These are phyloP conservation scores for Brenthis hecate DNA, from an alignment of 2,888 invertebrate genomes.

Conservation along the genomic window DNA sequence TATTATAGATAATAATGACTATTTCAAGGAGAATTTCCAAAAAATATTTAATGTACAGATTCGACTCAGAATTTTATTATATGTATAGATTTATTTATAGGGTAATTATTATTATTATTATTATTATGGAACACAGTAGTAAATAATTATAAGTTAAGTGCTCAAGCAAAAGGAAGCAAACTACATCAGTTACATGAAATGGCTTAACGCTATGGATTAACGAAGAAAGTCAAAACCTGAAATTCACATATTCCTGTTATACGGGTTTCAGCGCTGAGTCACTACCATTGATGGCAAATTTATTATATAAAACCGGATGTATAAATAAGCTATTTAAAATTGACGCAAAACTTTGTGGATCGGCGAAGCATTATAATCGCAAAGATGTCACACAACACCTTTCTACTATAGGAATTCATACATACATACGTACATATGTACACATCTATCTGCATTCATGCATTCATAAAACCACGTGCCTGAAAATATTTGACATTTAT, in stretches of 20 bases:
- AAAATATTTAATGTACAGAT: no score
- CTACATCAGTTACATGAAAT: neutral
- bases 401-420: neutral
- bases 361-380: neutral
- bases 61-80: no score
- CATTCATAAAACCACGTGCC: no score
- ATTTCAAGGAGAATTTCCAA: no score
- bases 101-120: no score
- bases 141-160: no score
- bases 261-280: slow-evolving; percentile 25
- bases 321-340: slow-evolving; percentile 30
- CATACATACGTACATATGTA: no score
- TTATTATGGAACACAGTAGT: neutral
- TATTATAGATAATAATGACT: no score
- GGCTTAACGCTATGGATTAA: neutral
- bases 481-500: no score
- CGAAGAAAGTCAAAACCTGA: slow-evolving; percentile 29
- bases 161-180: no score
- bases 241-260: slow-evolving; percentile 33
- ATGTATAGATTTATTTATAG: no score
- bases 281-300: slow-evolving; percentile 33
- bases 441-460: no score
- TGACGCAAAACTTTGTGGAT: slow-evolving; percentile 7
- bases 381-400: slow-evolving; percentile 5
- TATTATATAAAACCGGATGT: slow-evolving; percentile 34